Evolutionary conservation across 2,113 vertebrate genomes (phyloP), one percentile per base, ranked within the genome.

Genomic region (Carassius auratus): DNA sequence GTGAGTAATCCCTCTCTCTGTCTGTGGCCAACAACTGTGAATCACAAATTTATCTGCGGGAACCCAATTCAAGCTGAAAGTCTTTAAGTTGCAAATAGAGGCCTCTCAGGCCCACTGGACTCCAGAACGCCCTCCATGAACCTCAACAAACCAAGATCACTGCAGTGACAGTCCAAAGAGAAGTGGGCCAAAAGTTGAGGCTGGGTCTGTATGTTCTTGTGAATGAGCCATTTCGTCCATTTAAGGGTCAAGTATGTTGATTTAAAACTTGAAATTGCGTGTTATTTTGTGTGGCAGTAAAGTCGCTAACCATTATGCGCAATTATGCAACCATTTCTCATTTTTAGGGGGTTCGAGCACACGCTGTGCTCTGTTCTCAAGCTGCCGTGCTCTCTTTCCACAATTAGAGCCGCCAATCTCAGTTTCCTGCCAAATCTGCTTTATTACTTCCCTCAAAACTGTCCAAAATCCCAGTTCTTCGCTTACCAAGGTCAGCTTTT

Each of bases 401-500:
- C 77, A 64, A 80, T 80, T 80, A 80, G 36, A 80, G 77, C 42
- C 1, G 26, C 36, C 62, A 81, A 69, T 81, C 26, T 50, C 30
- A 3, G 48, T 9, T 50, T 71, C 76, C 38, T 83, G 71, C 75
- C 71, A 85, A 83, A 85, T 82, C 79, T 80, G 86, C 84, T 81
- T 81, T 36, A 52, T 81, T 68, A 33, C 62, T 81, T 81, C 9
- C 15, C 42, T 81, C 15, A 52, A 50, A 81, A 69, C 26, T 50
- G 9, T 52, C 79, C 45, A 81, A 52, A 50, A 19, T 48, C n/a
- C 59, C n/a, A 42, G 14, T 19, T 15, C 45, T 88, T 85, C 76
- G 52, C 45, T 66, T 82, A 50, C 12, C 12, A 8, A 10, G 76
- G 48, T 69, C 61, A 79, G 6, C 45, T 74, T 86, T 86, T 75